Percentiles rank a stretch among this genome's conserved stretches.
These are phyloP conservation scores for Eupithecia exiguata DNA, from an alignment of 2,888 invertebrate genomes.

Conservation along the genomic window DNA sequence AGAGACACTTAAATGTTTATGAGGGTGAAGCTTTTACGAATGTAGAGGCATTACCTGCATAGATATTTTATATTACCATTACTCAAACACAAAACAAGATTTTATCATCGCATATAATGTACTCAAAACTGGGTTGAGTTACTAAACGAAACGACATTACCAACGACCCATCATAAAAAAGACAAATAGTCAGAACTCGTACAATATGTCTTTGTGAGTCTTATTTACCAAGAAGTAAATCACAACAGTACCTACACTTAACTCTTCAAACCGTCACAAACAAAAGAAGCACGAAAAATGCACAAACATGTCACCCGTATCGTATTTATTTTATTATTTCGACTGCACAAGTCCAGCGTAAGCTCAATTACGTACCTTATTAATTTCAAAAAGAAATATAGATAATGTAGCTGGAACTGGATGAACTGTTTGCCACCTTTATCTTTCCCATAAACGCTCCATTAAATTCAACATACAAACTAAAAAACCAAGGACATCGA, in stretches of 20 bases:
- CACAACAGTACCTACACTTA: neutral
- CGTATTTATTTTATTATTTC: too few relatives aligned
- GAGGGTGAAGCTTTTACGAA: constrained; percentile 31
- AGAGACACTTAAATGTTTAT: constrained; percentile 35
- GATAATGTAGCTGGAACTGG: too few relatives aligned
- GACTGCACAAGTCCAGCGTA: neutral
- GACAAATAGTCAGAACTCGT: neutral
- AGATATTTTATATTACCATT: constrained; percentile 5
- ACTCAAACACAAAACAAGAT: constrained; percentile 4
- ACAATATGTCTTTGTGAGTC: neutral
- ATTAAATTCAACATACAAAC: neutral
- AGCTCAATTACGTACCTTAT: neutral
- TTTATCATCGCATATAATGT: neutral
- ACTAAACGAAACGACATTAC: neutral
- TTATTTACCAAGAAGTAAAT: neutral
- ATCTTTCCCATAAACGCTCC: too few relatives aligned
- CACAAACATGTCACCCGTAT: neutral
- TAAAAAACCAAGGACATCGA: neutral
- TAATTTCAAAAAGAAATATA: too few relatives aligned
- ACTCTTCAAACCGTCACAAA: neutral
- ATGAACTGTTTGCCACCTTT: too few relatives aligned
- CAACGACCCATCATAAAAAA: neutral
- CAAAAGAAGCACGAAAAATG: neutral
- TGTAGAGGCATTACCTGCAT: constrained; percentile 18
- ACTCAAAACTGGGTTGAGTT: neutral